These are phyloP conservation scores for Megaptera novaeangliae DNA, from an alignment of 2,113 vertebrate species.

Conservation along the genomic window DNA sequence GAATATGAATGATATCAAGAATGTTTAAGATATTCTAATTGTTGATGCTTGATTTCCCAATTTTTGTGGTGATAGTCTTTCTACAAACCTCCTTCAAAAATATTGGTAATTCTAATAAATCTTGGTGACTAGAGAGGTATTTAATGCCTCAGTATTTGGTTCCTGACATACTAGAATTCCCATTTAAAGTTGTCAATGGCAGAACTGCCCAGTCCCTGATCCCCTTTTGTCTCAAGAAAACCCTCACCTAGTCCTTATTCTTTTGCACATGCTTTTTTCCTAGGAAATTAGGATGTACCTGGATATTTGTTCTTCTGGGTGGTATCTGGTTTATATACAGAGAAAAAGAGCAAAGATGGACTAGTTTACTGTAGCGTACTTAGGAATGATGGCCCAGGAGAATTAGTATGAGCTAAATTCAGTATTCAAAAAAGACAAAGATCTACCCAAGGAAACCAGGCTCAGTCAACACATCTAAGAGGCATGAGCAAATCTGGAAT, in stretches of 20 bases:
- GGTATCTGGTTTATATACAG: not conserved
- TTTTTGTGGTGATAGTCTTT: not conserved
- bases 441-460: not conserved
- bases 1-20: not conserved
- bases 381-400: not conserved
- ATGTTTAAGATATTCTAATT: not conserved
- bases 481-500: conserved; percentile 6
- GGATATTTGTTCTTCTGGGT: not conserved
- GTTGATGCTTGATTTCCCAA: not conserved
- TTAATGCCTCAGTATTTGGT: not conserved
- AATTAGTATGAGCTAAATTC: not conserved
- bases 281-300: not conserved
- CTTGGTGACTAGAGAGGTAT: not conserved
- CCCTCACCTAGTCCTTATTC: not conserved
- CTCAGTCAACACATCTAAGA: not conserved
- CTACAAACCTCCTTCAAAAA: not conserved
- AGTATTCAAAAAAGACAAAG: not conserved
- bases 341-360: not conserved
- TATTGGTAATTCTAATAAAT: not conserved
- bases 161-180: not conserved
- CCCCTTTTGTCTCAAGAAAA: not conserved
- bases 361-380: not conserved
- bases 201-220: not conserved
- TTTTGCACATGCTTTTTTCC: not conserved
- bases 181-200: not conserved